Conservation (phyloP, 2,113 vertebrate genomes). For the Poecilia latipinna region DNA sequence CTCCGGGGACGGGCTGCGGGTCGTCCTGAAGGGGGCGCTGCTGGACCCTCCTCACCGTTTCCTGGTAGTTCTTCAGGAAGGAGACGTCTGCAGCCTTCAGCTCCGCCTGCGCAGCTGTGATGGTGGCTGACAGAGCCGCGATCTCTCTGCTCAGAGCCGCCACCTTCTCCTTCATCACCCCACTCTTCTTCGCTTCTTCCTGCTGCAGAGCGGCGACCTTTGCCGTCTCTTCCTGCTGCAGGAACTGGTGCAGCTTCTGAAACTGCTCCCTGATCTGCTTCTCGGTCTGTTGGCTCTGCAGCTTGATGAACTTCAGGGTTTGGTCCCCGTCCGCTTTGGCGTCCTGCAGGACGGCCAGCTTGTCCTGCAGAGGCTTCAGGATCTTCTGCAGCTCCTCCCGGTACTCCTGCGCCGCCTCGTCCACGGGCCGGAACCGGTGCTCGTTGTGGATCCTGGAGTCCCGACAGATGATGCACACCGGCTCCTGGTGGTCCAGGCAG, state of each 20-base stretch:
- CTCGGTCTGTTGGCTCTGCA: slow-evolving; percentile 38
- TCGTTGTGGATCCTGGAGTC: slow-evolving; percentile 28
- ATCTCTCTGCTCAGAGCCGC: slow-evolving; percentile 31
- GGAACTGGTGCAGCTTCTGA: slow-evolving; percentile 44
- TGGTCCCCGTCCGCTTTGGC: slow-evolving; percentile 21
- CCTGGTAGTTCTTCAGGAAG: slow-evolving; percentile 40
- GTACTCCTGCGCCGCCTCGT: slow-evolving; percentile 41
- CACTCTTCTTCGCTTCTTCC: slow-evolving; percentile 42
- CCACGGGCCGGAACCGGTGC: slow-evolving; percentile 43
- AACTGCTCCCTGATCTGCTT: slow-evolving; percentile 43
- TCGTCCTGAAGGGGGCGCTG: slow-evolving; percentile 17
- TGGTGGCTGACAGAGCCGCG: slow-evolving; percentile 22
- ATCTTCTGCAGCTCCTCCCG: slow-evolving; percentile 23
- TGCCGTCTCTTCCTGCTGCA: slow-evolving; percentile 37
- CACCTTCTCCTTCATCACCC: slow-evolving; percentile 18
- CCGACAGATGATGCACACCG: slow-evolving; percentile 45
- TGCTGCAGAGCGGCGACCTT: slow-evolving; percentile 25
- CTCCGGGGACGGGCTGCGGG: slow-evolving; percentile 29
- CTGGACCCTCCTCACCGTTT: slow-evolving; percentile 21
- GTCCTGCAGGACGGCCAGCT: background rate
- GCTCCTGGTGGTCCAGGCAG: slow-evolving; percentile 55
- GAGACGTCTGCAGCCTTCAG: slow-evolving; percentile 33
- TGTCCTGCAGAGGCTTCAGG: slow-evolving; percentile 26
- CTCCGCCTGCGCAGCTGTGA: slow-evolving; percentile 21
- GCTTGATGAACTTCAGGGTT: slow-evolving; percentile 26